Percentiles rank a stretch among this genome's conserved stretches.
phyloP scores from a whole-genome alignment of 2,888 invertebrate genomes.

The Ormyrus nitidulus region DNA sequence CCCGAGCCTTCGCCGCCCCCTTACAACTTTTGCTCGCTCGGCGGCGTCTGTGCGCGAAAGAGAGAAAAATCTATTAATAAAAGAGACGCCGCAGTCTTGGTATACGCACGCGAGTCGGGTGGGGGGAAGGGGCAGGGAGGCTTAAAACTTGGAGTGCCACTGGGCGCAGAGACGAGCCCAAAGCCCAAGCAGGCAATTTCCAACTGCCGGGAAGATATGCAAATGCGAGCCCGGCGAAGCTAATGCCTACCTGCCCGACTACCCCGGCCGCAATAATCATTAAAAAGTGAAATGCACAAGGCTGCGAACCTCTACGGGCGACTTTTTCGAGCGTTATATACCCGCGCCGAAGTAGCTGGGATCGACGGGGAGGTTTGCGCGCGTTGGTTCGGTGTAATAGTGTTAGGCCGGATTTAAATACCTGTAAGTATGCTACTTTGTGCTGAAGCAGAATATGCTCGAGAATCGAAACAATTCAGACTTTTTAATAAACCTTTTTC shows the following conservation, averaged over 20 bases:
- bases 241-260: conserved; percentile 68
- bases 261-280: conserved; percentile 69
- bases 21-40: background rate
- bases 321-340: no score
- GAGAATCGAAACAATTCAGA: no score
- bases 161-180: conserved; percentile 61
- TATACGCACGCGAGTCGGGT: background rate
- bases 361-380: background rate
- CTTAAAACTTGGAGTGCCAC: conserved; percentile 67
- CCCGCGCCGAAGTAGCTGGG: no score
- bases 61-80: conserved; percentile 54
- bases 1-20: background rate
- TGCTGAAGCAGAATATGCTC: no score
- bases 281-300: conserved; percentile 70
- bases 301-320: background rate
- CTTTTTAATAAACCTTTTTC: no score
- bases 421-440: no score
- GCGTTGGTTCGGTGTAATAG: background rate
- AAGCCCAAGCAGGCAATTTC: conserved; percentile 66
- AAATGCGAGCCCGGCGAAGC: conserved; percentile 67
- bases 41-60: conserved; percentile 25
- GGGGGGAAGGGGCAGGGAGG: conserved; percentile 56
- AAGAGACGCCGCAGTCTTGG: conserved; percentile 26
- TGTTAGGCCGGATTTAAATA: no score
- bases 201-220: conserved; percentile 73